Evolutionary conservation across 2,888 invertebrate genomes (phyloP).

Genomic region (Xestobium rufovillosum): DNA sequence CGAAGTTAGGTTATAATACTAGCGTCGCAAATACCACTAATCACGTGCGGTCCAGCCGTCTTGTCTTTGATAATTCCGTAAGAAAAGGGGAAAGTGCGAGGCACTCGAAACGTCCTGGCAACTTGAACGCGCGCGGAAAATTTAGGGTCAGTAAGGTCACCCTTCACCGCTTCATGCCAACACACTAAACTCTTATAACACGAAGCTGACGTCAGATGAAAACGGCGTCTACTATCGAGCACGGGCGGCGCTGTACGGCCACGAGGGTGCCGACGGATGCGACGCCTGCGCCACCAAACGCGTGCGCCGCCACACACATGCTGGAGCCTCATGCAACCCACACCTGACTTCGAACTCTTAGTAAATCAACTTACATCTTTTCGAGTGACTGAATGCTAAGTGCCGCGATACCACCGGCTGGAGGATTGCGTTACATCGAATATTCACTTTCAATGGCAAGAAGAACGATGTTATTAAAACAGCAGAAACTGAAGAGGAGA

Average conservation of each 20-base stretch:
- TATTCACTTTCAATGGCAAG: no score
- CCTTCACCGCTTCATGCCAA: constrained; percentile 41
- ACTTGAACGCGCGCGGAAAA: constrained; percentile 23
- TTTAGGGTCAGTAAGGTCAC: constrained; percentile 35
- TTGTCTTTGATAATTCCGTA: constrained; percentile 4
- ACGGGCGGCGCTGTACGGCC: constrained; percentile 39
- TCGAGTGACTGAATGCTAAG: no score
- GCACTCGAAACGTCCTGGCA: constrained; percentile 4
- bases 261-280: constrained; percentile 37
- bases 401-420: no score
- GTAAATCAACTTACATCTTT: no score
- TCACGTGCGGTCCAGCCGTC: constrained; percentile 18
- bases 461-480: no score
- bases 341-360: constrained; percentile 26
- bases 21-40: constrained; percentile 17
- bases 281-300: constrained; percentile 36
- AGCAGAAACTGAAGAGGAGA: no score
- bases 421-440: no score
- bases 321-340: constrained; percentile 21
- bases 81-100: constrained; percentile 3
- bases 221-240: constrained; percentile 42
- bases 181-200: constrained; percentile 39
- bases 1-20: constrained; percentile 20
- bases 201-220: constrained; percentile 38
- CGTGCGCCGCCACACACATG: constrained; percentile 28